Base-by-base conservation (phyloP, 2,797 vertebrate species). In the Cygnus olor region DNA sequence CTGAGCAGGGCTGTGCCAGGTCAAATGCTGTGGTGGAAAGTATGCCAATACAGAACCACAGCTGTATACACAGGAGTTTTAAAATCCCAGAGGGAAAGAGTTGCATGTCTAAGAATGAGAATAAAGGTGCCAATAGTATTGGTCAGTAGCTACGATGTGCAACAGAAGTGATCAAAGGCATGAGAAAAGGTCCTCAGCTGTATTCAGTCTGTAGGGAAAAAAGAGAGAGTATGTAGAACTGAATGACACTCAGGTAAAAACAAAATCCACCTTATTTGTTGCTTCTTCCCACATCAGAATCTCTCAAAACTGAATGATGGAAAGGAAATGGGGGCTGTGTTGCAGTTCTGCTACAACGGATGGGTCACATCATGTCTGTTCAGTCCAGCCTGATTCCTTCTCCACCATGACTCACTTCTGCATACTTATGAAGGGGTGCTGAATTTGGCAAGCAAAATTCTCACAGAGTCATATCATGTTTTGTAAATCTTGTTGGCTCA, bases 391-490 rank as follows among this genome's bases (percentile, higher is more conserved):
- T 88, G 85, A 89, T 76, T 84, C 72, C 63, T 93, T 82, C 56
- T 30, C 70, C 66, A 2, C 34, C 64, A 70, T 86, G 56, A 90
- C 24, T 95, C 58, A 70, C 51, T 85, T 51, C 6, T 89, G 44
- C 38, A 56, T 73, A 56, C 56, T 87, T 64, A 72, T 68, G 78
- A 94, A 80, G 40, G 60, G 84, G 28, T 78, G 71, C 64, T 85
- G 78, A 94, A 93, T 95, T 94, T 97, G 92, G 71, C 95, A 95
- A 92, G 78, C 93, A 95, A 96, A 95, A 42, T 74, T 85, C 58
- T 71, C 73, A 89, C 18, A 21, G 38, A 83, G 58, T 58, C 81
- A 70, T 72, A 87, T 68, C 74, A 73, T 6, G 5, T 93, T 96
- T 85, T 87, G 51, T 93, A 94, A 90, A 95, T 95, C 86, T 86